Base-by-base conservation (phyloP, 2,888 invertebrate species). In the Tridacna crocea region DNA sequence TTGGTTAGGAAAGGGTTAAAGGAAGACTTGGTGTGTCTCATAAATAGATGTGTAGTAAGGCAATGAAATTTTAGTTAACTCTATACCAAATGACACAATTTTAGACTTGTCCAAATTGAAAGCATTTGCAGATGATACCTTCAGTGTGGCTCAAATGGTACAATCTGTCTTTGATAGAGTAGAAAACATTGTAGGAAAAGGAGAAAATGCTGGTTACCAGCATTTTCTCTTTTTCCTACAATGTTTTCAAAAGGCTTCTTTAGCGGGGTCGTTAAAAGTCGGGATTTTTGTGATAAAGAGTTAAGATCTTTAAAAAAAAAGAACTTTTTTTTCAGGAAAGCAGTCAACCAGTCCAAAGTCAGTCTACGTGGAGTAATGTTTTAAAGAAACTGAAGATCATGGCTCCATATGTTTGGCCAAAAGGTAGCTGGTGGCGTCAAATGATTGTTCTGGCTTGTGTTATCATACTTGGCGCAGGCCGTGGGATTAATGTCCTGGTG, bases 351-450 rank as follows among this genome's bases (percentile, higher is more conserved):
- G 24, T 66, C 55, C 22, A 61, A 88, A 26, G 80, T 17, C 51
- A 70, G 79, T 94, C 94, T 10, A 94, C 94, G 10, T 95, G 94
- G 94, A 82, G 85, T n/a, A 94, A 94, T 95, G 96, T 96, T 6
- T 97, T 96, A 95, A 95, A 96, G 90, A 98, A 98, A 94, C 94
- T 97, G 17, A 96, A 96, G 90, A 96, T 96, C 8, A 95, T 99
- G 65, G 95, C 97, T 85, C 99, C 99, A 0, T 99, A 98, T 95
- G 95, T 99, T 51, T 99, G 99, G 99, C 99, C 99, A 0, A 97
- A 96, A 91, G 97, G 97, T 90, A 97, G 97, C 93, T 75, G 95
- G 26, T 90, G 95, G 13, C 95, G 99, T 8, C 99, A 99, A 94
- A 19, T 91, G 0, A 95, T 97, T 80, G 98, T 99, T 0, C 80